phyloP scores from a whole-genome alignment of 2,888 invertebrate species.

The Sminthurinus aureus region DNA sequence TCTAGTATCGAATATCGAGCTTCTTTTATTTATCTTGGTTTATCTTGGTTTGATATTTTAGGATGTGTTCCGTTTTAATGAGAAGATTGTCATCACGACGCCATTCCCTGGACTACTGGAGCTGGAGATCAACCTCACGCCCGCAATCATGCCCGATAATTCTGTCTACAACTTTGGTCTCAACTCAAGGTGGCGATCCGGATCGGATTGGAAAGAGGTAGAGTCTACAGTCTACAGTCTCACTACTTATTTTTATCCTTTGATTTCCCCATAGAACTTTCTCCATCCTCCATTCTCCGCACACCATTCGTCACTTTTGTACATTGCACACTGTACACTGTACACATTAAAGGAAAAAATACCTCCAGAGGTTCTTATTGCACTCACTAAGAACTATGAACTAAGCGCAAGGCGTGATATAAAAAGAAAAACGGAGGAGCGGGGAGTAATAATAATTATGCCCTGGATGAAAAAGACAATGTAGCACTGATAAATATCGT shows the following conservation, averaged over 20 bases:
- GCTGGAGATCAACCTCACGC: slow-evolving; percentile 59
- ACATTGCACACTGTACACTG: too few species aligned
- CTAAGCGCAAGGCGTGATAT: too few species aligned
- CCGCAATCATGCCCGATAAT: slow-evolving; percentile 52
- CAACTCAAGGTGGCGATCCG: slow-evolving; percentile 58
- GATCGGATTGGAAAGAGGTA: slow-evolving; percentile 57
- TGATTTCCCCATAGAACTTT: slow-evolving; percentile 40
- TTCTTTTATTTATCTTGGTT: not conserved
- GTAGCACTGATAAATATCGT: too few species aligned
- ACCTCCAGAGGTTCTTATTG: too few species aligned
- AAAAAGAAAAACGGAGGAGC: too few species aligned
- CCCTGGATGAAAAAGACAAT: too few species aligned
- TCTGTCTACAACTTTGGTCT: slow-evolving; percentile 57
- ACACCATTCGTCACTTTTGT: too few species aligned
- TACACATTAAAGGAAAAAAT: too few species aligned
- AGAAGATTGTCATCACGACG: slow-evolving; percentile 59
- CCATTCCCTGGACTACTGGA: slow-evolving; percentile 58
- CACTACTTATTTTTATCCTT: slow-evolving; percentile 8
- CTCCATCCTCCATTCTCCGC: slow-evolving; percentile 9
- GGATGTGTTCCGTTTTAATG: slow-evolving; percentile 60
- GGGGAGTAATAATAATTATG: too few species aligned
- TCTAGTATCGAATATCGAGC: not conserved
- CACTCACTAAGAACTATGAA: too few species aligned
- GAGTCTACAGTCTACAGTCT: slow-evolving; percentile 2
- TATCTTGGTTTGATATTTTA: slow-evolving; percentile 26